These are phyloP conservation scores for Ethmia dodecea DNA, from an alignment of 2,888 invertebrate species.

Conservation along the genomic window DNA sequence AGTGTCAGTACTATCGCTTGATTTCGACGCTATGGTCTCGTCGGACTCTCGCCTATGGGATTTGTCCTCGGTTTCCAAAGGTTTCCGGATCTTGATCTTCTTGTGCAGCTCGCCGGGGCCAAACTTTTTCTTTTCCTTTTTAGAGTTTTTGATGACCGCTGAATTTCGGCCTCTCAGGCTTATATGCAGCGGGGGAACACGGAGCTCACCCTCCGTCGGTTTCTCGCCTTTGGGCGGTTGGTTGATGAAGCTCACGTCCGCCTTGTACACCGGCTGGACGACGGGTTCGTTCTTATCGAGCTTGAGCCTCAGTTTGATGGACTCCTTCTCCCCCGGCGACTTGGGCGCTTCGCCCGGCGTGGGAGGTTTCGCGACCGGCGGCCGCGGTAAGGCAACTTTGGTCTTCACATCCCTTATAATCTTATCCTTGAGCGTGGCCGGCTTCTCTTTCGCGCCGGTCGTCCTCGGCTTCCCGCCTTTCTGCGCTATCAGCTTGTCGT, in stretches of 20 bases:
- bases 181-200: slow-evolving; percentile 93
- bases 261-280: slow-evolving; percentile 87
- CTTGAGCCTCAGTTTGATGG: slow-evolving; percentile 89
- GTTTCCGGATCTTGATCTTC: slow-evolving; percentile 72
- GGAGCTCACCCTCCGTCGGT: slow-evolving; percentile 80
- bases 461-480: slow-evolving; percentile 62
- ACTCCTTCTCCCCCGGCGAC: slow-evolving; percentile 79
- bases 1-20: slow-evolving; percentile 50
- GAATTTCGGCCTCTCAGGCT: slow-evolving; percentile 90
- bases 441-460: slow-evolving; percentile 58
- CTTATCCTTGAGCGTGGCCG: slow-evolving; percentile 58
- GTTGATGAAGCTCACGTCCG: slow-evolving; percentile 85
- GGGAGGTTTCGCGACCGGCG: slow-evolving; percentile 37
- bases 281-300: slow-evolving; percentile 90
- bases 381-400: slow-evolving; percentile 60
- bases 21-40: slow-evolving; percentile 48
- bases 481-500: slow-evolving; percentile 49
- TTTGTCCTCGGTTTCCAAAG: slow-evolving; percentile 54
- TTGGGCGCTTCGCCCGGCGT: slow-evolving; percentile 35
- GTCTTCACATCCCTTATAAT: slow-evolving; percentile 57
- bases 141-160: slow-evolving; percentile 88
- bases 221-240: slow-evolving; percentile 67
- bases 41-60: slow-evolving; percentile 54
- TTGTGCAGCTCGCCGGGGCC: slow-evolving; percentile 69
- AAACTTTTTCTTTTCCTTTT: slow-evolving; percentile 80